phyloP scores from a whole-genome alignment of 2,113 vertebrate species.

The Lepidothrix coronata region DNA sequence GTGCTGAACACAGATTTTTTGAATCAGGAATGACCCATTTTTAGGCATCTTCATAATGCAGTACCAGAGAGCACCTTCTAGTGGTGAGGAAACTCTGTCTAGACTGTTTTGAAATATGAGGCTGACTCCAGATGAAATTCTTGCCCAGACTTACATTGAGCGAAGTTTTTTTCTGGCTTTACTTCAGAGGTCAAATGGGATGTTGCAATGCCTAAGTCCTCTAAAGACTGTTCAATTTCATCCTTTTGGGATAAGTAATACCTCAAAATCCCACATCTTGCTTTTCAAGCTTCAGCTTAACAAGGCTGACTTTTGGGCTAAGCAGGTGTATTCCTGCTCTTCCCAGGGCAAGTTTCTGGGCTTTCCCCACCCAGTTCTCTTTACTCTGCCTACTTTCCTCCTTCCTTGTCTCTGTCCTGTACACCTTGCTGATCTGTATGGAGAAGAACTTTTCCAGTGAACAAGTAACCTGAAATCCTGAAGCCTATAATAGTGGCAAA shows the following conservation, averaged over 20 bases:
- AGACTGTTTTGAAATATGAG: neutral
- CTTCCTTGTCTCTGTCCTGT: neutral
- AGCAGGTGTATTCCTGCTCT: neutral
- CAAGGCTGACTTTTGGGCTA: neutral
- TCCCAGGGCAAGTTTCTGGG: neutral
- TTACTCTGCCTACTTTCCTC: neutral
- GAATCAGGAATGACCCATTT: neutral
- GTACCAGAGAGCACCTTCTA: neutral
- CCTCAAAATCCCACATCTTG: neutral
- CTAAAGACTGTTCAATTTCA: neutral
- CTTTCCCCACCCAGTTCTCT: neutral
- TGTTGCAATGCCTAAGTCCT: neutral
- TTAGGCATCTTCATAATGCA: neutral
- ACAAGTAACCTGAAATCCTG: neutral
- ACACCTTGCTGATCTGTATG: neutral
- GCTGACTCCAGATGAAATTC: neutral
- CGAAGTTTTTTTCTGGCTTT: neutral
- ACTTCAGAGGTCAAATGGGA: neutral
- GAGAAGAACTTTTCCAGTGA: neutral
- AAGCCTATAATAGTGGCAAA: neutral
- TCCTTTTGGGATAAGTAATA: neutral
- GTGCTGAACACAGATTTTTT: neutral
- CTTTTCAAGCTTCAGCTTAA: neutral
- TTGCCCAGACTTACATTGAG: rapidly evolving
- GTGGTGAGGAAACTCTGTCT: neutral